Conservation (phyloP, 1,140 invertebrate genomes). For the Tetramorium parvispinum region DNA sequence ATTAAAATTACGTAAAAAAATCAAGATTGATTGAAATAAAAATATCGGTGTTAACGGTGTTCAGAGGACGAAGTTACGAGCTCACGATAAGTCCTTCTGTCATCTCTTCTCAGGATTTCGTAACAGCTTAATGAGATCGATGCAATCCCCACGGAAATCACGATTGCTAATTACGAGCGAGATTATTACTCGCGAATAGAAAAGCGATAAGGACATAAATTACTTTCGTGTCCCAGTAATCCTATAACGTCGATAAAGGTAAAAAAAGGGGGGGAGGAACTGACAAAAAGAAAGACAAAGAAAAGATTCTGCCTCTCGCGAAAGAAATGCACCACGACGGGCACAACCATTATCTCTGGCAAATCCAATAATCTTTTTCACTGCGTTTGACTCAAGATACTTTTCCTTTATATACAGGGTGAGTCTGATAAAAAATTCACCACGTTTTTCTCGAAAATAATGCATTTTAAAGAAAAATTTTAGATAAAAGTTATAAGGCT, state of each 20-base stretch:
- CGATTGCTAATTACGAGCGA: constrained; percentile 43
- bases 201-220: constrained; percentile 31
- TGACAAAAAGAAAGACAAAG: not conserved
- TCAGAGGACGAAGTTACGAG: not conserved
- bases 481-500: too few relatives aligned
- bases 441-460: too few relatives aligned
- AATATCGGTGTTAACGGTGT: not conserved
- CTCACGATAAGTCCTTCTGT: not conserved
- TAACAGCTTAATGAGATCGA: constrained; percentile 24
- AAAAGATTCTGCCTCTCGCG: constrained; percentile 32
- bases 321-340: constrained; percentile 36
- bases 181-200: constrained; percentile 33
- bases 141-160: not conserved
- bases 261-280: constrained; percentile 14
- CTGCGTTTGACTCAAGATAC: constrained; percentile 43
- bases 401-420: not conserved
- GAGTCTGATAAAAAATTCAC: too few relatives aligned
- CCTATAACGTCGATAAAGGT: not conserved
- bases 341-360: constrained; percentile 36
- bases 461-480: too few relatives aligned
- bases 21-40: not conserved
- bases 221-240: constrained; percentile 33
- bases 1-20: not conserved
- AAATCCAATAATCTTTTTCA: constrained; percentile 60
- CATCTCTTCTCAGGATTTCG: not conserved